phyloP scores from a whole-genome alignment of 2,888 invertebrate genomes.

The Tipula lateralis region DNA sequence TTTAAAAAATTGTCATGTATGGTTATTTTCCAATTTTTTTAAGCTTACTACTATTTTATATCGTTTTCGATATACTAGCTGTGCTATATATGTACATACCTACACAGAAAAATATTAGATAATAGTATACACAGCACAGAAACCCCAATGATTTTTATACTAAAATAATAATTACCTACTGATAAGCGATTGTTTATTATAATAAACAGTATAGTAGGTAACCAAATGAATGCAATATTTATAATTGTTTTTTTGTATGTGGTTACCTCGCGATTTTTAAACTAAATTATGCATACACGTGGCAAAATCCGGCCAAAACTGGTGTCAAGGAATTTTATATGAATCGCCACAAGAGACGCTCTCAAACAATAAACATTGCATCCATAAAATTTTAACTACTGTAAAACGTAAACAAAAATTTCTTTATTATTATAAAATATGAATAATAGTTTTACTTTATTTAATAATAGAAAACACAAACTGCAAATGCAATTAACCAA shows the following conservation, averaged over 20 bases:
- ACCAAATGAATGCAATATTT: not conserved
- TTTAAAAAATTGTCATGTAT: conserved; percentile 3
- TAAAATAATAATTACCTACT: not conserved
- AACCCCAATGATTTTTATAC: not conserved
- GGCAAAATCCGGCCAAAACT: not conserved
- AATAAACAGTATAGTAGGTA: not conserved
- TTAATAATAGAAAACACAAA: not conserved
- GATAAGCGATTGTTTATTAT: not conserved
- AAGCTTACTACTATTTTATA: not conserved
- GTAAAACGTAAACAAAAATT: not conserved
- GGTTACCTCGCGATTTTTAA: not conserved
- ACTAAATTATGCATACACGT: not conserved
- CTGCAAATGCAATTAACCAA: not conserved
- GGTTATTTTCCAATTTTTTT: not conserved
- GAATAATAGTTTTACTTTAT: not conserved
- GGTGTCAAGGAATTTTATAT: not conserved
- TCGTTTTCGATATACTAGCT: not conserved
- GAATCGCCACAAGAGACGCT: not conserved
- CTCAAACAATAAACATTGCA: not conserved
- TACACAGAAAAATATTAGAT: not conserved
- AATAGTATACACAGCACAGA: not conserved
- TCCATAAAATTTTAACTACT: not conserved
- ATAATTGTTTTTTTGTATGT: not conserved
- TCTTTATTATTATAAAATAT: not conserved
- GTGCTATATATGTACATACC: not conserved